Conservation (phyloP, 37 sponge, comb jelly and placozoan species). For the Theonella swinhoei region DNA sequence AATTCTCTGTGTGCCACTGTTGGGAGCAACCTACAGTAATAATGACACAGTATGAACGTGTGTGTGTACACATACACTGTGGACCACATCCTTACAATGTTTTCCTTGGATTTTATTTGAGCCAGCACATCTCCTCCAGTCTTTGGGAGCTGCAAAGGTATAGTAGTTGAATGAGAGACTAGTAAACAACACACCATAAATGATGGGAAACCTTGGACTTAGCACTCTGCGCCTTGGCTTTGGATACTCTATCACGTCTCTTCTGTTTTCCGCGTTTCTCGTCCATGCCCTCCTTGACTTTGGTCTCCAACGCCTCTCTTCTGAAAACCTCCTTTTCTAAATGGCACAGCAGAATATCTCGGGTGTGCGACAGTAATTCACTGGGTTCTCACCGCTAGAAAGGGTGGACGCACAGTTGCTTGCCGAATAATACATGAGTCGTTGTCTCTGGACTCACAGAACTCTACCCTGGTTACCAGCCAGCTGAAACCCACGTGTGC, state of each 20-base stretch:
- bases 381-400: too few species aligned
- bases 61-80: too few species aligned
- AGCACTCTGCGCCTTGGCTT: background rate
- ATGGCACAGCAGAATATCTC: too few species aligned
- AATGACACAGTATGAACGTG: background rate
- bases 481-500: too few species aligned
- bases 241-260: background rate
- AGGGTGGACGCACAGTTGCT: too few species aligned
- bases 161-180: too few species aligned
- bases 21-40: background rate
- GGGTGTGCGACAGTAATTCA: too few species aligned
- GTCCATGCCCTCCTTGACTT: background rate
- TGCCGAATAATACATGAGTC: too few species aligned
- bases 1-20: background rate
- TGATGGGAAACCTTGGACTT: background rate
- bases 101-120: slow-evolving; percentile 6
- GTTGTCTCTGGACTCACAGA: too few species aligned
- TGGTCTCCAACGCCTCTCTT: background rate
- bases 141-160: too few species aligned
- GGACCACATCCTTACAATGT: background rate
- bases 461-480: too few species aligned
- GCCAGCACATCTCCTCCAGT: background rate
- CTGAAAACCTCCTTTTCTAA: slow-evolving; percentile 21
- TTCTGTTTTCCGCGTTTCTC: slow-evolving; percentile 9
- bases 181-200: too few species aligned